Conservation (phyloP, 2,797 vertebrate species). For the Tachyglossus aculeatus region DNA sequence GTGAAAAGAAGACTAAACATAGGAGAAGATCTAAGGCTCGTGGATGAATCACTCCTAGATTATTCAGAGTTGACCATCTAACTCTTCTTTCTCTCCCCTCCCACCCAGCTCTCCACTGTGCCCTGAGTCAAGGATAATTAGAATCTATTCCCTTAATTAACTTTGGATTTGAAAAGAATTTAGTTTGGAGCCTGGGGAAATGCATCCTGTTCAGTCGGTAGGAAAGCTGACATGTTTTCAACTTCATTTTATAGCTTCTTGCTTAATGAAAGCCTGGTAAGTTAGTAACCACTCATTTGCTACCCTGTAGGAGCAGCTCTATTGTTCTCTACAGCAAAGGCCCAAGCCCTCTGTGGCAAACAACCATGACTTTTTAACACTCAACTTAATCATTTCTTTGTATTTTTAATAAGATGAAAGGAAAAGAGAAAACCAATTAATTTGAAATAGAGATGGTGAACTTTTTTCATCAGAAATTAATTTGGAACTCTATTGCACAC, state of each 20-base stretch:
- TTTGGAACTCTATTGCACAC: slow-evolving; percentile 14
- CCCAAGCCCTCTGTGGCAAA: background rate
- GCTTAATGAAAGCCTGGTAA: background rate
- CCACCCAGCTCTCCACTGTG: too few species aligned
- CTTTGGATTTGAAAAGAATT: background rate
- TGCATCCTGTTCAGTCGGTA: background rate
- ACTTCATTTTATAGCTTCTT: background rate
- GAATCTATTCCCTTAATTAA: background rate
- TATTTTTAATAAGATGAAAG: slow-evolving; percentile 29
- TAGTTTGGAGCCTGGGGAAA: background rate
- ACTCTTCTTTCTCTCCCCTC: background rate
- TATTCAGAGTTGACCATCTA: background rate
- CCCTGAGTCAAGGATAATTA: background rate
- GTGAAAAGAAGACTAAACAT: background rate
- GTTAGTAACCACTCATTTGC: background rate
- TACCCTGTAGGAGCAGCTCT: background rate
- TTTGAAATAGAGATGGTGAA: background rate
- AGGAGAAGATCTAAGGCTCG: too few species aligned
- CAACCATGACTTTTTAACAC: background rate
- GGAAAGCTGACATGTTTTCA: background rate
- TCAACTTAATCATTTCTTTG: slow-evolving; percentile 4
- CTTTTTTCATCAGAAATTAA: slow-evolving; percentile 25
- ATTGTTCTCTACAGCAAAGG: background rate
- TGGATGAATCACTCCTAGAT: background rate
- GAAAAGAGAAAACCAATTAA: slow-evolving; percentile 20